Base-by-base conservation (phyloP, 64 coral and sea anemone genomes). In the Anthopleura sola region DNA sequence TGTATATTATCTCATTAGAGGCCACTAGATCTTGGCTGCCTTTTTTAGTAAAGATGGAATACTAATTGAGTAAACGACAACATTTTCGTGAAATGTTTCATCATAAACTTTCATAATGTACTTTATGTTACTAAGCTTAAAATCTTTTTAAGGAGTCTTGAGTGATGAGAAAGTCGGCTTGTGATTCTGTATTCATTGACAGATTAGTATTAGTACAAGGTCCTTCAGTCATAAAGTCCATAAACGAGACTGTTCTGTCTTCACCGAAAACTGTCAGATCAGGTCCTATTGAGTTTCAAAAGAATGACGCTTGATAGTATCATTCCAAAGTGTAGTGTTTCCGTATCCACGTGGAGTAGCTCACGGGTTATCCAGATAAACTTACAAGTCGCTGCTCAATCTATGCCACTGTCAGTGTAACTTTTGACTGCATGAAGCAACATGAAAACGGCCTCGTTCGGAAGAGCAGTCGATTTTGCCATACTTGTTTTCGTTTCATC, bases 401-500 rank as follows among this genome's bases (percentile, higher is more conserved):
- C 66, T 71, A 16, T 33, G 14, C 11, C 11, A 15, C 66, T 34
- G 66, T 71, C 66, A 71, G 12, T 32, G 15, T 10, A 71, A 12
- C 31, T 12, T 71, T 32, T 17, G 66, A 71, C 66, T 71, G 26
- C 66, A 16, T 71, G 26, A 79, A 79, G 34, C 76, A 48, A 38
- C 76, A 79, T 79, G 76, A 79, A 79, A 12, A 48, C 1, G 36
- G 18, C 36, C 36, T 79, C 76, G 76, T 79, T 44, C 38, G 37
- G 76, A 83, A 83, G 82, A 39, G 2, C 50, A 54, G 29, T 60
- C 21, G 82, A 83, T 37, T 34, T 83, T 83, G 82, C 29, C 55
- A 8, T 83, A 12, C 34, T 83, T 17, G 29, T 83, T 11, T 15
- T 83, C 26, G 50, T 49, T 37, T 29, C 46, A 3, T 56, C 82